A percentile compares a stretch with the other conserved stretches of the same genome.
Conservation (phyloP, 1,140 invertebrate genomes). For the Aricia agestis region DNA sequence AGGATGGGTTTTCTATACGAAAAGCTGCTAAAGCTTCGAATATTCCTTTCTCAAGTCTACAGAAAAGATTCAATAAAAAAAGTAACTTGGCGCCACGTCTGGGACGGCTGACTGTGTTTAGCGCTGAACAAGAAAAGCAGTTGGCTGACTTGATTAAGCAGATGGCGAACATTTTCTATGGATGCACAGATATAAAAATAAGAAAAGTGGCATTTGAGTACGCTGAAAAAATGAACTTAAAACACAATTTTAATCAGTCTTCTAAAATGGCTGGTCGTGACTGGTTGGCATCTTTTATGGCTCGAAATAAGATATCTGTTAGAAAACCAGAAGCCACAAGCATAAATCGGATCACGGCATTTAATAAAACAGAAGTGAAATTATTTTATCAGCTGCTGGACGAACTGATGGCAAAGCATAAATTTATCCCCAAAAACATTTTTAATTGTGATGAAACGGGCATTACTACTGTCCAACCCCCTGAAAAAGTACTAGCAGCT, state of each 20-base stretch:
- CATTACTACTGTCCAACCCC: conserved; percentile 39
- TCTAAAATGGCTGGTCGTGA: conserved; percentile 38
- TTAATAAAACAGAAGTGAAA: conserved; percentile 43
- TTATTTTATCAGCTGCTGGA: conserved; percentile 38
- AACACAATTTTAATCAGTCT: conserved; percentile 40
- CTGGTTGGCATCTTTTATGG: conserved; percentile 37
- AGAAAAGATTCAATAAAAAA: conserved; percentile 38
- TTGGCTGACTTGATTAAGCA: conserved; percentile 37
- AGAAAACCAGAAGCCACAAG: conserved; percentile 37
- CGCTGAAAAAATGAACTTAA: conserved; percentile 36
- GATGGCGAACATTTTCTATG: conserved; percentile 45
- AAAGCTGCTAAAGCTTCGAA: conserved; percentile 41
- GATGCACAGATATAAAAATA: conserved; percentile 37
- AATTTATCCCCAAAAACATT: conserved; percentile 35
- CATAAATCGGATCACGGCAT: conserved; percentile 46
- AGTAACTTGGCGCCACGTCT: conserved; percentile 35
- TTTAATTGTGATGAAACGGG: conserved; percentile 45
- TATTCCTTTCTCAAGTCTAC: conserved; percentile 46
- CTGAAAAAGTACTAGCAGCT: conserved; percentile 35
- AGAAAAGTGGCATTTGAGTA: conserved; percentile 39
- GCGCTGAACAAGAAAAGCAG: conserved; percentile 33
- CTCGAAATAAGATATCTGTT: conserved; percentile 40
- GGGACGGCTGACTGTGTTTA: conserved; percentile 37
- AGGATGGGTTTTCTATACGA: conserved; percentile 42
- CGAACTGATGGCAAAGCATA: conserved; percentile 40